phyloP scores from a whole-genome alignment of 2,888 invertebrate species.

The Drosophila atripex region DNA sequence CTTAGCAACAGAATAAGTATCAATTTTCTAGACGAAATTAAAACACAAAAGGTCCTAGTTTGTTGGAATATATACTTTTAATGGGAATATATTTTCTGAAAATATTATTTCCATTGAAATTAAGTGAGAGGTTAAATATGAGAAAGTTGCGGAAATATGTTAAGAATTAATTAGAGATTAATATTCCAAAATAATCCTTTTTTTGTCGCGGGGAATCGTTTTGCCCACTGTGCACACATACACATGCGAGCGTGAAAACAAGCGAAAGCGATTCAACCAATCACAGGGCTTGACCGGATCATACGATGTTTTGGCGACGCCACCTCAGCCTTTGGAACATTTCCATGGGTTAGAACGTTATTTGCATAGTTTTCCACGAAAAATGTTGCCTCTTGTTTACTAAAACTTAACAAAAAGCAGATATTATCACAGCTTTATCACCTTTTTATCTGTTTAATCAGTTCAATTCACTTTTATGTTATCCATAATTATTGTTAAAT shows the following conservation, averaged over 20 bases:
- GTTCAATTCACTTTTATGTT: constrained; percentile 14
- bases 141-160: too few relatives aligned
- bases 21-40: too few relatives aligned
- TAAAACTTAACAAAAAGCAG: background rate
- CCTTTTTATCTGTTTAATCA: constrained; percentile 9
- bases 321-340: constrained; percentile 21
- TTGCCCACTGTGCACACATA: constrained; percentile 32
- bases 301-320: constrained; percentile 79
- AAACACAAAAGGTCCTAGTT: too few relatives aligned
- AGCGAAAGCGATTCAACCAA: constrained; percentile 70
- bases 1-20: too few relatives aligned
- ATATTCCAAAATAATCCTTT: background rate
- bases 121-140: too few relatives aligned
- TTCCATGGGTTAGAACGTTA: constrained; percentile 1
- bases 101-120: too few relatives aligned
- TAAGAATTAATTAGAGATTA: too few relatives aligned
- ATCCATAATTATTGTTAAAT: constrained; percentile 15
- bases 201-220: background rate
- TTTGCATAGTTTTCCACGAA: constrained; percentile 5
- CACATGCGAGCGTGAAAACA: constrained; percentile 40
- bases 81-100: too few relatives aligned
- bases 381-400: background rate
- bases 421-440: constrained; percentile 4
- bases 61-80: too few relatives aligned
- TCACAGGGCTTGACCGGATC: constrained; percentile 80